Conservation (phyloP, 2,113 vertebrate genomes). For the Grus americana region DNA sequence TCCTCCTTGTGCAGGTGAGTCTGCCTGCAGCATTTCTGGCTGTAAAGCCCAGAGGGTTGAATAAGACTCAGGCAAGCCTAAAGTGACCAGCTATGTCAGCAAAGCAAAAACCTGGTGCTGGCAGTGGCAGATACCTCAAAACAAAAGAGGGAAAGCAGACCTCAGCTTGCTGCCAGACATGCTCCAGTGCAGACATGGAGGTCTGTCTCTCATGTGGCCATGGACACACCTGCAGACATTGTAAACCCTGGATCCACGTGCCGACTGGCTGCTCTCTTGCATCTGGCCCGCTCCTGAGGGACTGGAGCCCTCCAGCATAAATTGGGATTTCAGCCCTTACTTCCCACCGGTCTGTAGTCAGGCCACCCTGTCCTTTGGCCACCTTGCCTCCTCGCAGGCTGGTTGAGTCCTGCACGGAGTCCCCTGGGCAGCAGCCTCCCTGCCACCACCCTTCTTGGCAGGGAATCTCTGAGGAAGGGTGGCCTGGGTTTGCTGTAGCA, state of each 20-base stretch:
- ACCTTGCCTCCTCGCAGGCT: background rate
- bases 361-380: background rate
- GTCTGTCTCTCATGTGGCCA: background rate
- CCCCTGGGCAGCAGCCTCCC: background rate
- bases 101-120: background rate
- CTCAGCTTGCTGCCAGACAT: background rate
- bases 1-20: background rate
- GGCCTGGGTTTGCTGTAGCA: background rate
- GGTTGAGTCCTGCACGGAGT: background rate
- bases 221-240: background rate
- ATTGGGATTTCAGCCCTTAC: background rate
- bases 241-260: background rate
- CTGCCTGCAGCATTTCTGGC: background rate
- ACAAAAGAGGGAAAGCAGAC: background rate
- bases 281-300: background rate
- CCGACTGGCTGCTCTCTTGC: background rate
- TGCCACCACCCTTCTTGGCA: background rate
- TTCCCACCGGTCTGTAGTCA: background rate
- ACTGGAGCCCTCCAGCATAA: background rate
- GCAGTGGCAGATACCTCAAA: background rate
- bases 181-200: background rate
- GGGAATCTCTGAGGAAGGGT: background rate
- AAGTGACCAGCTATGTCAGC: background rate
- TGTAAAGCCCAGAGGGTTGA: background rate
- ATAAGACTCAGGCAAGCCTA: background rate